A percentile compares a stretch with the other conserved stretches of the same genome.
Evolutionary conservation across 2,113 vertebrate species (phyloP).

Genomic region (Mungos mungo): DNA sequence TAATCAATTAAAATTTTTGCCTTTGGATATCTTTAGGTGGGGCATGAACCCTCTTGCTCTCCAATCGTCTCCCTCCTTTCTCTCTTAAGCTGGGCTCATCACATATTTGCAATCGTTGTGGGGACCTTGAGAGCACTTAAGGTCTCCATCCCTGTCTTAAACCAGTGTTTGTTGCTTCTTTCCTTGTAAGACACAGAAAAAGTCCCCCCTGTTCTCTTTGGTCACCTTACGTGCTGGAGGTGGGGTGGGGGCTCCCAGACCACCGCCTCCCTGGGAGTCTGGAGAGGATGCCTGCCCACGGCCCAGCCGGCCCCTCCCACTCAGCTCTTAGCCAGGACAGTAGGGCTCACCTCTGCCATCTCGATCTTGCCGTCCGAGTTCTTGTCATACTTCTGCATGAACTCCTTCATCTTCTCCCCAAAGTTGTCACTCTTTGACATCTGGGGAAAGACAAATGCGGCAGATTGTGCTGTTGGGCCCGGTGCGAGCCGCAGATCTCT

Average conservation of each 20-base stretch:
- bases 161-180: background rate
- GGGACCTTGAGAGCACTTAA: background rate
- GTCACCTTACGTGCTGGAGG: background rate
- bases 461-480: background rate
- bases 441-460: slow-evolving; percentile 76
- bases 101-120: background rate
- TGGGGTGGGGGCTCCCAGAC: background rate
- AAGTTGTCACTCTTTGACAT: slow-evolving; percentile 90
- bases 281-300: background rate
- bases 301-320: rapidly evolving
- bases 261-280: background rate
- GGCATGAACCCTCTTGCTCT: background rate
- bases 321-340: rapidly evolving
- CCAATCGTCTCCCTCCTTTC: background rate
- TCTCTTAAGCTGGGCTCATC: background rate
- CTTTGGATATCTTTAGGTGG: background rate
- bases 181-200: background rate
- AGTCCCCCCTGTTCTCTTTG: background rate
- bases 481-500: background rate
- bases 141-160: background rate
- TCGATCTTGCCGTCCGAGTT: slow-evolving; percentile 97
- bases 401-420: slow-evolving; percentile 96
- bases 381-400: slow-evolving; percentile 98
- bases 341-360: slow-evolving; percentile 94
- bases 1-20: background rate